Percentiles rank a stretch among this genome's conserved stretches.
Evolutionary conservation across 2,888 invertebrate species (phyloP).

Genomic region (Cheilosia variabilis): DNA sequence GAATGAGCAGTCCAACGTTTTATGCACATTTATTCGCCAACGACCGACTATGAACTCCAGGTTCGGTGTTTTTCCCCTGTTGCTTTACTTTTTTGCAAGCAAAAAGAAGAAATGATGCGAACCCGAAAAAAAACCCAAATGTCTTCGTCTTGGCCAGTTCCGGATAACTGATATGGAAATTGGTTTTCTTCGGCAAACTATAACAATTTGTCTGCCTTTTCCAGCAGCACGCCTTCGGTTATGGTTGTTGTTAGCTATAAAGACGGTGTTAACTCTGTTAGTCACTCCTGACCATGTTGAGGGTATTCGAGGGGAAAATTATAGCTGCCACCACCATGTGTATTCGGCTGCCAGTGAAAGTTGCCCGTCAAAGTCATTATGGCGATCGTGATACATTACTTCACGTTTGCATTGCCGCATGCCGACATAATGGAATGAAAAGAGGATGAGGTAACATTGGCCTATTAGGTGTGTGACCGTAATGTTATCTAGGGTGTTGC

Average conservation of each 20-base stretch:
- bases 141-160: slow-evolving; percentile 44
- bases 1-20: slow-evolving; percentile 71
- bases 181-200: slow-evolving; percentile 4
- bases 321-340: slow-evolving; percentile 4
- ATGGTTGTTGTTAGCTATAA: background rate
- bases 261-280: slow-evolving; percentile 12
- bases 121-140: slow-evolving; percentile 5
- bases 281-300: slow-evolving; percentile 51
- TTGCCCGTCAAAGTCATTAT: slow-evolving; percentile 48
- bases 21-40: slow-evolving; percentile 60
- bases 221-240: background rate
- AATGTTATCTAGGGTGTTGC: slow-evolving; percentile 50
- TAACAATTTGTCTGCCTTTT: background rate
- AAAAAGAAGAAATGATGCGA: slow-evolving; percentile 9
- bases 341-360: slow-evolving; percentile 60
- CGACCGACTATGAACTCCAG: slow-evolving; percentile 61
- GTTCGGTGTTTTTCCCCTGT: background rate
- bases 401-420: slow-evolving; percentile 45
- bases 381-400: slow-evolving; percentile 20
- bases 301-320: slow-evolving; percentile 34
- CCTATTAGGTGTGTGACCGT: slow-evolving; percentile 49
- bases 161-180: slow-evolving; percentile 31
- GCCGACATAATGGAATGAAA: slow-evolving; percentile 6
- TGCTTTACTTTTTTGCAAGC: slow-evolving; percentile 10
- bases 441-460: slow-evolving; percentile 58